phyloP scores from a whole-genome alignment of 2,888 invertebrate genomes.

The Rhimphoctona megacephalus region DNA sequence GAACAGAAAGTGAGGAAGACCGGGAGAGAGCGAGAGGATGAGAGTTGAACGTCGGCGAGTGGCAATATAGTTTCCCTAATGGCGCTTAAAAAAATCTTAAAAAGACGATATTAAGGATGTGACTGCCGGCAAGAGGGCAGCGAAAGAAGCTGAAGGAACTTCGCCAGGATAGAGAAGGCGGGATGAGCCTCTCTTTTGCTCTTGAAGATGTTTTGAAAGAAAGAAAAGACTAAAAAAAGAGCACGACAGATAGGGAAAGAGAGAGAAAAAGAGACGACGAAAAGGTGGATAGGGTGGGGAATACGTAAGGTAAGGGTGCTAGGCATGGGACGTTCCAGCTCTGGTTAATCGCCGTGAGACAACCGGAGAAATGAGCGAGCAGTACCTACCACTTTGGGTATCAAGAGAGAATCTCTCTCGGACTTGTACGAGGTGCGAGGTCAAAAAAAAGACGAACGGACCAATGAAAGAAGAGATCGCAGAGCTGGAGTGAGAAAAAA shows the following conservation, averaged over 20 bases:
- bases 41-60: constrained; percentile 75
- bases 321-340: constrained; percentile 70
- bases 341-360: constrained; percentile 85
- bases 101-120: constrained; percentile 85
- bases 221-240: constrained; percentile 1
- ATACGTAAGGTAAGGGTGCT: constrained; percentile 61
- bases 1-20: constrained; percentile 33
- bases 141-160: constrained; percentile 74
- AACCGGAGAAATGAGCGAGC: constrained; percentile 84
- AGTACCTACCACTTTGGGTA: constrained; percentile 75
- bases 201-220: neutral
- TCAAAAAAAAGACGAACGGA: constrained; percentile 35
- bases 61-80: constrained; percentile 85
- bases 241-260: constrained; percentile 19
- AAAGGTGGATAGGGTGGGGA: constrained; percentile 59
- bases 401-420: constrained; percentile 53
- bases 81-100: constrained; percentile 84
- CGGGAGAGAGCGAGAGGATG: constrained; percentile 17
- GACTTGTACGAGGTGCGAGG: constrained; percentile 45
- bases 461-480: constrained; percentile 59
- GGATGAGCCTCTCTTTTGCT: constrained; percentile 46
- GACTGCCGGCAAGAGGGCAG: constrained; percentile 77
- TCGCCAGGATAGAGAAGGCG: constrained; percentile 51
- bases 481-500: constrained; percentile 53
- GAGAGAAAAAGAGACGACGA: constrained; percentile 66